Evolutionary conservation across 2,888 invertebrate genomes (phyloP).

Genomic region (Heteromurus nitidus): DNA sequence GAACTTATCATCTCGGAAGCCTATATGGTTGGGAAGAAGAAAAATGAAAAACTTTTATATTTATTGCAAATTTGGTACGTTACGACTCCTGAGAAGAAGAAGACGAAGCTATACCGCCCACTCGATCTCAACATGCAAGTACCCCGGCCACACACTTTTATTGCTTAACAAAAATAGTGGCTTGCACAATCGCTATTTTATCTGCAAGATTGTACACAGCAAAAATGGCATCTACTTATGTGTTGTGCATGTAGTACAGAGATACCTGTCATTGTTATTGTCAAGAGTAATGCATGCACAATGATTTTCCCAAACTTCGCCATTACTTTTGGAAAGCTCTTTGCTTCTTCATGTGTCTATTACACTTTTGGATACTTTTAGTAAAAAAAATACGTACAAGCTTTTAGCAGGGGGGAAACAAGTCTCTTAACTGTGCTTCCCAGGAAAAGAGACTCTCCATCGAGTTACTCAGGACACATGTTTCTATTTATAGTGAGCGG

Average conservation of each 20-base stretch:
- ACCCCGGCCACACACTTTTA: background rate
- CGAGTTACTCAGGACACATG: background rate
- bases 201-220: too few species aligned
- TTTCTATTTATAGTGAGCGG: too few species aligned
- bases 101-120: background rate
- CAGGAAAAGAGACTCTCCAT: background rate
- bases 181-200: background rate
- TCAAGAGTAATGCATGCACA: too few species aligned
- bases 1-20: slow-evolving; percentile 73
- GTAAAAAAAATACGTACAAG: too few species aligned
- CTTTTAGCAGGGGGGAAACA: too few species aligned
- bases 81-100: background rate
- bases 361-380: too few species aligned
- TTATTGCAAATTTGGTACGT: slow-evolving; percentile 4
- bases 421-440: too few species aligned
- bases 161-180: background rate
- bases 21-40: slow-evolving; percentile 44
- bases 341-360: too few species aligned
- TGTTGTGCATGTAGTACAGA: background rate
- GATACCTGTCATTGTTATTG: background rate
- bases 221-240: background rate
- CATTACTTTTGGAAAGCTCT: too few species aligned
- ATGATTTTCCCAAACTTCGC: too few species aligned
- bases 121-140: background rate
- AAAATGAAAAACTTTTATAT: slow-evolving; percentile 28